Evolutionary conservation across 2,888 invertebrate species (phyloP), one percentile per base, ranked within the genome.

Genomic region (Thera britannica): DNA sequence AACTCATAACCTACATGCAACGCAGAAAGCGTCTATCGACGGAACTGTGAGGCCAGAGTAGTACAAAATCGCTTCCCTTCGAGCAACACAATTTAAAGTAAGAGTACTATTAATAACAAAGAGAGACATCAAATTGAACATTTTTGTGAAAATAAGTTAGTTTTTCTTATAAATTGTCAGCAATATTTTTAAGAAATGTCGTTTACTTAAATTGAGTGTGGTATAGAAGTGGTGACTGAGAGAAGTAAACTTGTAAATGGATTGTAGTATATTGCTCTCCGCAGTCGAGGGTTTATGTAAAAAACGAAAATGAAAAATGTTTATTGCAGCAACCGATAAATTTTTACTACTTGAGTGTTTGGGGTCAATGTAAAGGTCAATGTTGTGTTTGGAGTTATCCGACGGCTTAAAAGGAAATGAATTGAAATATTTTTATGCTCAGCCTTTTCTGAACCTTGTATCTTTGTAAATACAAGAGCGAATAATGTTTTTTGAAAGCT

Each of bases 171-270:
- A 5, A 55, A 55, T 46, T 38, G 12, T 34, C 51, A 44, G 51
- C 34, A 36, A 44, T 62, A 46, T 35, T 62, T 67, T 58, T 41
- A 52, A 38, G 8, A 36, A 36, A n/a, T 36, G 36, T 55, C 54
- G 38, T 60, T 61, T 57, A 23, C 12, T 58, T 8, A 48, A 67
- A 62, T 67, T 67, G 62, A 62, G 46, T 54, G 48, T 9, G 23
- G 9, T 52, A 52, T 52, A 9, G 34, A 9, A 52, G 52, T 52
- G 52, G 34, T 8, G 34, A 52, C 34, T 34, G 9, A 52, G 52
- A 52, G 34, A 9, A 34, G 44, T 46, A 46, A 52, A 52, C 48
- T 62, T 35, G 5, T 58, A 62, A 58, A 62, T 63, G 59, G 49
- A 59, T 59, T 59, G 44, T 56, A 23, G 48, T 56, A 49, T 63